These are phyloP conservation scores for Thecophora atra DNA, from an alignment of 2,888 invertebrate genomes.

Conservation along the genomic window DNA sequence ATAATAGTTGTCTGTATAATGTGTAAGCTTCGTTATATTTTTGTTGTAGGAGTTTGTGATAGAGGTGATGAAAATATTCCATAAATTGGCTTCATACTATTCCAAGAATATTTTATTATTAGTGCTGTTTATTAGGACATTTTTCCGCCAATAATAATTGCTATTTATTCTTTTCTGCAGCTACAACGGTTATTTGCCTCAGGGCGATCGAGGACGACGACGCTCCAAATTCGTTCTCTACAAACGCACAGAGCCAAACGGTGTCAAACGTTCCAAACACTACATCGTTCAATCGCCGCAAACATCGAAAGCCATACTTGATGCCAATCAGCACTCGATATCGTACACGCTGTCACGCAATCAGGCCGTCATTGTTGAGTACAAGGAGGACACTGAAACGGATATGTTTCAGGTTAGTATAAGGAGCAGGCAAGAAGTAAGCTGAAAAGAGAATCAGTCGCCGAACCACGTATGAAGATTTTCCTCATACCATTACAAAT, in stretches of 20 bases:
- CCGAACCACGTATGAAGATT: too few relatives aligned
- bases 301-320: constrained; percentile 92
- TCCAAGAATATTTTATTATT: too few relatives aligned
- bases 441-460: too few relatives aligned
- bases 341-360: constrained; percentile 96
- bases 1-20: too few relatives aligned
- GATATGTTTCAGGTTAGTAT: constrained; percentile 98
- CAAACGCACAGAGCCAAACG: constrained; percentile 86
- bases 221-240: constrained; percentile 94
- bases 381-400: constrained; percentile 92
- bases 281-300: constrained; percentile 96
- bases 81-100: too few relatives aligned
- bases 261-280: constrained; percentile 93
- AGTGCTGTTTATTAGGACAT: not conserved
- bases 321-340: constrained; percentile 94
- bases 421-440: not conserved
- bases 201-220: constrained; percentile 91
- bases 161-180: constrained; percentile 66
- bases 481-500: too few relatives aligned
- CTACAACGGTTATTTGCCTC: constrained; percentile 93
- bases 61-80: too few relatives aligned
- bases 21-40: too few relatives aligned
- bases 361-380: constrained; percentile 98
- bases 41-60: too few relatives aligned
- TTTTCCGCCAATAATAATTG: not conserved